A percentile compares a stretch with the other conserved stretches of the same genome.
Evolutionary conservation across 2,797 vertebrate species (phyloP).

Genomic region (Syngnathus acus): DNA sequence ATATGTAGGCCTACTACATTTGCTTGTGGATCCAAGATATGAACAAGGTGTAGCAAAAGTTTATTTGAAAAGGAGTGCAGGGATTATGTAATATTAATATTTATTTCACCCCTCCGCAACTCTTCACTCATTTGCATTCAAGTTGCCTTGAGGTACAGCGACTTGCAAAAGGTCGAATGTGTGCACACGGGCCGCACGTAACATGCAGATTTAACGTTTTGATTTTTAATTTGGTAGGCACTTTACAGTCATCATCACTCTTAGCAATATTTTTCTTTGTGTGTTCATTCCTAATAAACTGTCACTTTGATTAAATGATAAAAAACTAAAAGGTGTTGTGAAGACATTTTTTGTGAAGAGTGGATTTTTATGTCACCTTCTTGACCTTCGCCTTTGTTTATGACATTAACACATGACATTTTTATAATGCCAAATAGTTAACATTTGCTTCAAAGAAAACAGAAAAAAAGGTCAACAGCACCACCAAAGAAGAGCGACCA

Average conservation of each 20-base stretch:
- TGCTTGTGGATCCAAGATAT: not conserved
- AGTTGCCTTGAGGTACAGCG: not conserved
- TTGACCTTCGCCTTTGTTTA: not conserved
- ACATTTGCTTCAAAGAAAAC: not conserved
- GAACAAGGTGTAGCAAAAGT: not conserved
- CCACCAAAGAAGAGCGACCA: too few relatives aligned
- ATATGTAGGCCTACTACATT: not conserved
- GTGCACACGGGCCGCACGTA: not conserved
- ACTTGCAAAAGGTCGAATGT: slow-evolving; percentile 11
- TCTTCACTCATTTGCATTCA: slow-evolving; percentile 6
- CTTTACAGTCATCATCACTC: not conserved
- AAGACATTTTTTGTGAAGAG: not conserved
- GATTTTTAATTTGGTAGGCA: not conserved
- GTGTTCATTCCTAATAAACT: not conserved
- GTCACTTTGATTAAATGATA: not conserved
- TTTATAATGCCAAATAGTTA: slow-evolving; percentile 2
- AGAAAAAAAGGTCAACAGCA: too few relatives aligned
- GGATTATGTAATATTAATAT: not conserved
- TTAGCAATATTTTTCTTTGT: not conserved
- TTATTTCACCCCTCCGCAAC: too few relatives aligned
- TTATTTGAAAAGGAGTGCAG: not conserved
- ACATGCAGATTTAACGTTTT: slow-evolving; percentile 7
- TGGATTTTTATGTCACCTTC: not conserved
- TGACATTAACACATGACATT: slow-evolving; percentile 1
- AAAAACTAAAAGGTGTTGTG: not conserved